Conservation (phyloP, 2,888 invertebrate species). For the Corbicula japonica region DNA sequence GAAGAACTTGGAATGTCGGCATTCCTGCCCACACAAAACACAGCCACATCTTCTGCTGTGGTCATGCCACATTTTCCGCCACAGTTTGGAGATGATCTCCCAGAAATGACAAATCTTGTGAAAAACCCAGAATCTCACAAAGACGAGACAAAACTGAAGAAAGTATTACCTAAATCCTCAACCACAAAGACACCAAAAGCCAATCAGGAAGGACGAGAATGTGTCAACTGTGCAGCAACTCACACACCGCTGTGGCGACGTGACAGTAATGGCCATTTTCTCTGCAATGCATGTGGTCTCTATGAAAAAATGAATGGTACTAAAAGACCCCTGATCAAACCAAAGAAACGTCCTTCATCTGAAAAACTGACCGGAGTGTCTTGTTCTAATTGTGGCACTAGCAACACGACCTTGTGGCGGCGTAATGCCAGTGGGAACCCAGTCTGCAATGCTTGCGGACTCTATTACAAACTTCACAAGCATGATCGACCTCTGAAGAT, state of each 20-base stretch:
- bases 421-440: constrained; percentile 96
- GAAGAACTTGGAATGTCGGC: constrained; percentile 17
- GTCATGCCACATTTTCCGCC: constrained; percentile 45
- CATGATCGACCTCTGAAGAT: constrained; percentile 94
- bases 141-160: neutral
- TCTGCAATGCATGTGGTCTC: constrained; percentile 99
- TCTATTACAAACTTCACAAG: constrained; percentile 97
- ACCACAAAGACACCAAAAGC: constrained; percentile 35
- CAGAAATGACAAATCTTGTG: constrained; percentile 19
- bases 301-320: constrained; percentile 99
- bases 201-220: constrained; percentile 94
- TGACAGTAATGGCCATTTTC: constrained; percentile 98
- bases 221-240: constrained; percentile 98
- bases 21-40: constrained; percentile 19
- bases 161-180: constrained; percentile 15
- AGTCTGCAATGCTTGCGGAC: constrained; percentile 99
- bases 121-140: neutral
- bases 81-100: constrained; percentile 38
- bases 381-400: constrained; percentile 97
- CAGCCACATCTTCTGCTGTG: neutral
- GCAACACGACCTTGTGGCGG: constrained; percentile 97
- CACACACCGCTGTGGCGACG: constrained; percentile 98
- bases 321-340: constrained; percentile 88
- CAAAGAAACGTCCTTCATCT: constrained; percentile 56
- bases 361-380: constrained; percentile 52